Percentiles rank a stretch among this genome's conserved stretches.
Evolutionary conservation across 2,113 vertebrate genomes (phyloP).

Genomic region (Alces alces): DNA sequence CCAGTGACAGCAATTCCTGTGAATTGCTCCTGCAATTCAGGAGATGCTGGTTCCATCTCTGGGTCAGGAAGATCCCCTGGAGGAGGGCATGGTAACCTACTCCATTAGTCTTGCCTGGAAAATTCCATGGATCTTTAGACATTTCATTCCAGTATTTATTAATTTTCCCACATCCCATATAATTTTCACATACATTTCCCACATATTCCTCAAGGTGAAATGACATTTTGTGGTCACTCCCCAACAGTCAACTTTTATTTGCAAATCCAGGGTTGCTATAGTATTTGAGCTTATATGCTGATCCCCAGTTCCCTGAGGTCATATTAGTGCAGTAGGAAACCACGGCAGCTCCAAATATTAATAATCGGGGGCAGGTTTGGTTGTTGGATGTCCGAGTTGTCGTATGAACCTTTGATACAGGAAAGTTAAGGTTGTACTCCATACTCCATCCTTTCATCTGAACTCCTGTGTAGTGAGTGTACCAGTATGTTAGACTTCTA

Average conservation of each 20-base stretch:
- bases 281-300: background rate
- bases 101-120: background rate
- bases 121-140: background rate
- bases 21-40: background rate
- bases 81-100: background rate
- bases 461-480: background rate
- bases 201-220: background rate
- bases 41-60: background rate
- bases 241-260: background rate
- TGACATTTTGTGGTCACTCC: constrained; percentile 19
- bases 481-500: background rate
- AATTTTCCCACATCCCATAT: background rate
- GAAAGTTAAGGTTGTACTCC: background rate
- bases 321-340: background rate
- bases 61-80: background rate
- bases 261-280: background rate
- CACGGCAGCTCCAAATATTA: background rate
- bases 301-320: background rate
- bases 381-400: background rate
- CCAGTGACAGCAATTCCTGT: background rate
- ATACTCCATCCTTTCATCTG: background rate
- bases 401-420: background rate
- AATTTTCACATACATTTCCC: background rate
- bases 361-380: background rate
- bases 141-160: background rate